Base-by-base conservation (phyloP, 2,888 invertebrate genomes). In the Copidosoma aretas region DNA sequence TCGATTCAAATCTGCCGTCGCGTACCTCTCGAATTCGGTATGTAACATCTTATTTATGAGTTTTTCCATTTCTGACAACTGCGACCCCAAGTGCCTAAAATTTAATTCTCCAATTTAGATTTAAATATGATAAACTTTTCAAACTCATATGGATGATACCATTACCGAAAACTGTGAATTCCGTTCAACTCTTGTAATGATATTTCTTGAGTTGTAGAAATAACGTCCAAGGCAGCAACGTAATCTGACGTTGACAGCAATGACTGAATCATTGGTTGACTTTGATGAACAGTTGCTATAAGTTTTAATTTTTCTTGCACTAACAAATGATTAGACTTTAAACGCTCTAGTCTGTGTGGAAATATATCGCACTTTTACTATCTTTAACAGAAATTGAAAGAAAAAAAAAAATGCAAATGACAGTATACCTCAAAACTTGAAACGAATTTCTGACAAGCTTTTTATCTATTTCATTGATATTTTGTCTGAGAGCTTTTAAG, bases 1-100 rank as follows among this genome's bases (percentile, higher is more conserved):
- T 77, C 97, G 87, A 85, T 95, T 96, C 24, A 99, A 87, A 84
- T 98, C 98, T 19, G 92, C 89, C 4, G 96, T 93, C 62, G 96
- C 91, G 83, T 95, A 94, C 75, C 93, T 89, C 79, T 94, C 92
- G 83, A 98, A 97, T 84, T 99, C 99, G 64, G 94, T 94, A 71
- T 92, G 92, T 75, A 99, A 88, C 96, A 99, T 97, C 86, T 95
- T 96, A 80, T 97, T 97, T 75, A 99, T 98, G 22, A 98, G 87
- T 80, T 93, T 91, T 79, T 95, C 93, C 91, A 98, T 94, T 87
- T 99, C 99, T 71, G 91, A 92, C 62, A 99, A 87, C 84, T 99
- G 98, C 68, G 96, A 95, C 67, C 97, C 94, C 71, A 99, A 86
- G 86, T 99, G 97, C 76, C 98, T 91, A 82, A 41, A 80, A 76